Base-by-base conservation (phyloP, 2,797 vertebrate species). In the Urocyon cinereoargenteus region DNA sequence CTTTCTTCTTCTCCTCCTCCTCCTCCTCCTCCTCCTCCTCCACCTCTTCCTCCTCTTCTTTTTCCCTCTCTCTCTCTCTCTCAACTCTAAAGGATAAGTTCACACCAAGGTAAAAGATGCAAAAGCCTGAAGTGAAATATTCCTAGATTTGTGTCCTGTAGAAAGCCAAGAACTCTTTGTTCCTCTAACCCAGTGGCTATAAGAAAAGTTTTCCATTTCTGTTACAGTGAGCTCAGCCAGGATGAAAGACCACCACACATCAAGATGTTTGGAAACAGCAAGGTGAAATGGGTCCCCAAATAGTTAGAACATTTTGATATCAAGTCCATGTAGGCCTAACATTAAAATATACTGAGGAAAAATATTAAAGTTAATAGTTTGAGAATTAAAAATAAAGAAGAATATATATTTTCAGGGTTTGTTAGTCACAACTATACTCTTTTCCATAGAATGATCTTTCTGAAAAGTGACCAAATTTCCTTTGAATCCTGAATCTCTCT, bases 281-380 rank as follows among this genome's bases (percentile, higher is more conserved):
- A 96, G 78, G 34, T 55, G 31, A 49, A 89, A 72, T 87, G 18
- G 13, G 36, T 78, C 57, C 53, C 45, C 34, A 62, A 68, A 95
- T 97, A 91, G 24, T 85, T 88, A 86, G 78, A 96, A 68, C 34
- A 75, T 28, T 72, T 90, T 81, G 77, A 82, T 34, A 61, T 82
- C 16, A 62, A 88, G 36, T 70, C 12, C 16, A 72, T 93, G 75
- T 81, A 22, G 12, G 85, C 90, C 22, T 45, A 96, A 96, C 85
- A 91, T 55, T 96, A 96, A 98, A 97, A 21, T 70, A 79, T 64
- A 6, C 2, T 24, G 73, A 91, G 51, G 7, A n/a, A 85, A 70
- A 66, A 97, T 97, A 94, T 90, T 31, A 78, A 97, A 98, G 89
- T 96, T 28, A 84, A 68, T 97, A 84, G 77, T 36, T 88, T 68